Conservation (phyloP, 2,888 invertebrate genomes). For the Alviniconcha strummeri region DNA sequence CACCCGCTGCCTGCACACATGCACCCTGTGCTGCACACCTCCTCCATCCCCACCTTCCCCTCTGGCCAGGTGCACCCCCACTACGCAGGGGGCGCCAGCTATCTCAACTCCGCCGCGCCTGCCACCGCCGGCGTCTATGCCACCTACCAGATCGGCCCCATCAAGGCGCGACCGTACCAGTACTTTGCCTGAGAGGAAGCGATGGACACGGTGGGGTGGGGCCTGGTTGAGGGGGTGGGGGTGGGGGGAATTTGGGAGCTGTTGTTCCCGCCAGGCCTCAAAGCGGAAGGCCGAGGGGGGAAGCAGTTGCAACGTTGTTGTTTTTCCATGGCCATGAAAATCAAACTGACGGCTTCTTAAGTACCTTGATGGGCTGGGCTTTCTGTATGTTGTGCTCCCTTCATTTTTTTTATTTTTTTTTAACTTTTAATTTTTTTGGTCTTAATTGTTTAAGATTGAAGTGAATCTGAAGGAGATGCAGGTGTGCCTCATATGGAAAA, state of each 20-base stretch:
- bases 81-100: constrained; percentile 74
- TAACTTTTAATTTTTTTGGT: too few species aligned
- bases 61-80: constrained; percentile 64
- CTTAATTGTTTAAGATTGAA: too few species aligned
- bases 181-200: constrained; percentile 71
- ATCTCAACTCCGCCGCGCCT: constrained; percentile 69
- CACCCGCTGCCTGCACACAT: constrained; percentile 89
- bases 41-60: constrained; percentile 59
- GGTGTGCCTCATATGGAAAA: too few species aligned
- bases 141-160: constrained; percentile 80
- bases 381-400: too few species aligned
- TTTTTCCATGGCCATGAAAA: neutral
- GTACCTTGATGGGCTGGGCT: neutral
- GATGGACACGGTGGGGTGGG: neutral
- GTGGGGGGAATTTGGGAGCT: neutral
- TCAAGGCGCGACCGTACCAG: constrained; percentile 79
- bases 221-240: too few species aligned
- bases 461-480: too few species aligned
- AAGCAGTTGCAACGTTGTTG: too few species aligned
- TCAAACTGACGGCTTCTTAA: neutral
- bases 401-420: too few species aligned
- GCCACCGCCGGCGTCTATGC: constrained; percentile 78
- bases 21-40: constrained; percentile 73
- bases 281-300: too few species aligned
- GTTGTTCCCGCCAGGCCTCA: too few species aligned